Evolutionary conservation across 2,888 invertebrate genomes (phyloP).

Genomic region (Caradrina kadenii): DNA sequence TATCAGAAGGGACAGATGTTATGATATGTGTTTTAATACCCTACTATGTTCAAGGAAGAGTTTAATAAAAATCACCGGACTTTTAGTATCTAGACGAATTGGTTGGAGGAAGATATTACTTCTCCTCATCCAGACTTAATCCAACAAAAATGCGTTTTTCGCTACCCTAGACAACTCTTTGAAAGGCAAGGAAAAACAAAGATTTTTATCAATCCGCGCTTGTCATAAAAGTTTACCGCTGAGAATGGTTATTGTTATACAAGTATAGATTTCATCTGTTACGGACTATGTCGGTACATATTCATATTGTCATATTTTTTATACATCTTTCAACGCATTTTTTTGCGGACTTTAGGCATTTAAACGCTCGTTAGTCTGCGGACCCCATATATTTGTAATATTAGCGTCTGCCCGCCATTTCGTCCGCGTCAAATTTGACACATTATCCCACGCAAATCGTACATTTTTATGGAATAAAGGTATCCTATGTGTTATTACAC

Average conservation of each 20-base stretch:
- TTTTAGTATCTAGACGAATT: not conserved
- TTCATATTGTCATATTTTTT: conserved; percentile 6
- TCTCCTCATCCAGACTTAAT: not conserved
- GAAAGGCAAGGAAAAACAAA: conserved; percentile 13
- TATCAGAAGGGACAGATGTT: too few species aligned
- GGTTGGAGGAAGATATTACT: not conserved
- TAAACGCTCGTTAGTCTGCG: not conserved
- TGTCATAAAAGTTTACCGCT: conserved; percentile 43
- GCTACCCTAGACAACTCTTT: conserved; percentile 11
- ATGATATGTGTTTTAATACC: too few species aligned
- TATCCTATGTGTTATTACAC: too few species aligned
- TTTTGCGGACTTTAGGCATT: not conserved
- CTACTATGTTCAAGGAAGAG: not conserved
- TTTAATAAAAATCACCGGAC: not conserved
- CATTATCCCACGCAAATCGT: too few species aligned
- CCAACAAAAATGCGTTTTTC: conserved; percentile 6
- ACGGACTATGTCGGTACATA: conserved; percentile 1
- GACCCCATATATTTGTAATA: too few species aligned
- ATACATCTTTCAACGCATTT: not conserved
- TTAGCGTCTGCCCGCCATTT: too few species aligned
- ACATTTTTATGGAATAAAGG: too few species aligned
- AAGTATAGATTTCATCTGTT: conserved; percentile 25
- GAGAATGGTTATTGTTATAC: conserved; percentile 43
- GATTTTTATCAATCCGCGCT: conserved; percentile 38
- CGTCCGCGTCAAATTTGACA: too few species aligned